These are phyloP conservation scores for Drosophila novamexicana DNA, from an alignment of 1,140 invertebrate genomes.

Conservation along the genomic window DNA sequence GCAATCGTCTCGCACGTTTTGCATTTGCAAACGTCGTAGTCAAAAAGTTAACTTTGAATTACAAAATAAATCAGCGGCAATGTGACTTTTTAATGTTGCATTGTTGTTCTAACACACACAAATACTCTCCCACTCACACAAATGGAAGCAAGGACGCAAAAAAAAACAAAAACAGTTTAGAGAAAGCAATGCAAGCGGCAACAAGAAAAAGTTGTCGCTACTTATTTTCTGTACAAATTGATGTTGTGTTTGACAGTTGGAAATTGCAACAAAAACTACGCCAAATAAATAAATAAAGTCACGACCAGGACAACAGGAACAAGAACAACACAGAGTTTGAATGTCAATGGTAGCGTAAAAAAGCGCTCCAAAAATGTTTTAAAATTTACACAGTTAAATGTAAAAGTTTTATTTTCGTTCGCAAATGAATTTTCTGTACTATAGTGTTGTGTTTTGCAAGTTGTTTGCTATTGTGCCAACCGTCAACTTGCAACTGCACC, in stretches of 20 bases:
- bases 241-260: slow-evolving; percentile 84
- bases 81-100: slow-evolving; percentile 77
- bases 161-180: slow-evolving; percentile 66
- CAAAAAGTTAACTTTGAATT: slow-evolving; percentile 69
- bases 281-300: slow-evolving; percentile 75
- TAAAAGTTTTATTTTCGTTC: slow-evolving; percentile 81
- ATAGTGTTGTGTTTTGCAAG: slow-evolving; percentile 55
- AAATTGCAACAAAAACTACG: slow-evolving; percentile 80
- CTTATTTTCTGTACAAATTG: slow-evolving; percentile 83
- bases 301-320: slow-evolving; percentile 15
- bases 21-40: slow-evolving; percentile 47
- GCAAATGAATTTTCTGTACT: slow-evolving; percentile 72
- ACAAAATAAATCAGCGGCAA: slow-evolving; percentile 78
- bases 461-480: slow-evolving; percentile 60
- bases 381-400: slow-evolving; percentile 81
- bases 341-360: slow-evolving; percentile 34
- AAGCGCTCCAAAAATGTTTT: slow-evolving; percentile 58
- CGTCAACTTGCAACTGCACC: slow-evolving; percentile 30
- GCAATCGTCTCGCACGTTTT: slow-evolving; percentile 60
- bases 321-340: neutral
- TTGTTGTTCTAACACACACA: slow-evolving; percentile 57
- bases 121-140: slow-evolving; percentile 34
- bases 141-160: slow-evolving; percentile 17
- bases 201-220: slow-evolving; percentile 69
- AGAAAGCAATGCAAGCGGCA: slow-evolving; percentile 41